Percentiles rank a stretch among this genome's conserved stretches.
phyloP scores from a whole-genome alignment of 2,113 vertebrate genomes.

The Todiramphus chloris region DNA sequence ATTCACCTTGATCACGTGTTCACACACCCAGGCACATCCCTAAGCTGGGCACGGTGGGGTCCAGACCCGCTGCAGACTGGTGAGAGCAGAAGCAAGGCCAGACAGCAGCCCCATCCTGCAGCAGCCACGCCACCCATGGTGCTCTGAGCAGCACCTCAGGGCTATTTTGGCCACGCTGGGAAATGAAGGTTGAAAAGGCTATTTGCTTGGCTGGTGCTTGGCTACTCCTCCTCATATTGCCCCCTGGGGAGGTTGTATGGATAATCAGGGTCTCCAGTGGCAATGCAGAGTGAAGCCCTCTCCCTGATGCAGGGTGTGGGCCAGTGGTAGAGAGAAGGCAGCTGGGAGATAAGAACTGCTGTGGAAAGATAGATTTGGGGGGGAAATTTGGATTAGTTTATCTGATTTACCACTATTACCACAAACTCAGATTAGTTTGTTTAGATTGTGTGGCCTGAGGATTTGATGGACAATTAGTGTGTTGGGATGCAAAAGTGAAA shows the following conservation, averaged over 20 bases:
- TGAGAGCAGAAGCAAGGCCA: neutral
- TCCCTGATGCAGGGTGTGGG: neutral
- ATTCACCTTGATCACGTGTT: rapidly evolving
- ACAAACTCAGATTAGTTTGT: neutral
- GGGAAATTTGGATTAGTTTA: neutral
- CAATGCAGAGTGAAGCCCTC: neutral
- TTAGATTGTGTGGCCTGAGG: neutral
- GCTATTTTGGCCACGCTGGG: neutral
- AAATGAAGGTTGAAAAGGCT: neutral
- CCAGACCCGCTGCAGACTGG: neutral
- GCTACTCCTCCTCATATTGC: neutral
- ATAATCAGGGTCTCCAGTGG: neutral
- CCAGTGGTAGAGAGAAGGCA: neutral
- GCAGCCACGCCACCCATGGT: rapidly evolving
- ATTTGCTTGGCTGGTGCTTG: neutral
- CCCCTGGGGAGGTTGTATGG: neutral
- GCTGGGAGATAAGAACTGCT: neutral
- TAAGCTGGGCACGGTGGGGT: neutral
- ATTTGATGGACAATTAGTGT: neutral
- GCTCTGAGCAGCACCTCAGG: neutral
- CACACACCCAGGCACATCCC: neutral
- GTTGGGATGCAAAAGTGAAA: neutral
- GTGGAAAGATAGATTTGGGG: neutral
- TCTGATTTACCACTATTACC: neutral
- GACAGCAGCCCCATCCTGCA: neutral